Evolutionary conservation across 2,888 invertebrate genomes (phyloP).

Genomic region (Drosophila peninsularis): DNA sequence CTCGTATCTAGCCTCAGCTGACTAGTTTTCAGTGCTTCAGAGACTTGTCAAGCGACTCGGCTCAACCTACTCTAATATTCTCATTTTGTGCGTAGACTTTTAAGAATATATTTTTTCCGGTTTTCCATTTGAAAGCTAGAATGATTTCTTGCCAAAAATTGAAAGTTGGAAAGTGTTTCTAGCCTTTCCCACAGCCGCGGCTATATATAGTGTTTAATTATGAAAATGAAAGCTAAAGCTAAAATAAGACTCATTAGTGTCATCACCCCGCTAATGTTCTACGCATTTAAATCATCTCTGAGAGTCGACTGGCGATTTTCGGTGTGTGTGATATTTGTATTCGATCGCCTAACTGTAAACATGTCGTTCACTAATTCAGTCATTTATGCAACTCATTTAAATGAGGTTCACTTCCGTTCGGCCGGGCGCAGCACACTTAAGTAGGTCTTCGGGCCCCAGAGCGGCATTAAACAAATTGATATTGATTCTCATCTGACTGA

Average conservation of each 20-base stretch:
- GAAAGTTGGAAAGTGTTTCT: constrained; percentile 76
- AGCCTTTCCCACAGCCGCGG: constrained; percentile 43
- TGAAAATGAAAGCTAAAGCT: constrained; percentile 69
- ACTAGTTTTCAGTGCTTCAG: constrained; percentile 29
- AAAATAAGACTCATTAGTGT: constrained; percentile 44
- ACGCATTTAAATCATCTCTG: constrained; percentile 31
- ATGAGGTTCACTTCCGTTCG: constrained; percentile 59
- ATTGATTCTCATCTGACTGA: constrained; percentile 70
- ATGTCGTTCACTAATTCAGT: constrained; percentile 53
- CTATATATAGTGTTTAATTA: constrained; percentile 30
- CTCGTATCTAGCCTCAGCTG: constrained; percentile 1
- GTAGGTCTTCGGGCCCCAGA: constrained; percentile 26
- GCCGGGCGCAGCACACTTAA: constrained; percentile 14
- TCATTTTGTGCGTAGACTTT: constrained; percentile 57
- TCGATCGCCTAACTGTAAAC: constrained; percentile 46
- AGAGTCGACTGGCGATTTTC: constrained; percentile 7
- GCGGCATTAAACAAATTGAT: constrained; percentile 66
- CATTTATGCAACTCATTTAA: constrained; percentile 49
- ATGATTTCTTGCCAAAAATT: constrained; percentile 46
- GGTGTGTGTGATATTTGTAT: constrained; percentile 10
- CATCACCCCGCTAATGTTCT: constrained; percentile 34
- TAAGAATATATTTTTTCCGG: constrained; percentile 22
- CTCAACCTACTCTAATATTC: constrained; percentile 70
- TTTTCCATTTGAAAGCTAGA: constrained; percentile 26
- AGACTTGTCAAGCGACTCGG: constrained; percentile 39